Conservation (phyloP, 2,888 invertebrate species). For the Andrena chrysosceles region DNA sequence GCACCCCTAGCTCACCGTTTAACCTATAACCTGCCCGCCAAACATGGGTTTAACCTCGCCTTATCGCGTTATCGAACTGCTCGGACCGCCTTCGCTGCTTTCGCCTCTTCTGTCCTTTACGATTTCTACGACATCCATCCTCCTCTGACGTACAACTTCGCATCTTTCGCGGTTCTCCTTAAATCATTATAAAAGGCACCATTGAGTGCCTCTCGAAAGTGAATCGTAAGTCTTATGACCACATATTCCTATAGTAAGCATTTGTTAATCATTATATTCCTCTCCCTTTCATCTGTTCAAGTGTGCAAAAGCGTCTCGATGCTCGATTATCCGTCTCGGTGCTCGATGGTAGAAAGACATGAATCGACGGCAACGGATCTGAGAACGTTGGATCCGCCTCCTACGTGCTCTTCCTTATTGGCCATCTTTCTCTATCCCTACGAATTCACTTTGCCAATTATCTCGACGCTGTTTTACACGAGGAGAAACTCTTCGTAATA, state of each 20-base stretch:
- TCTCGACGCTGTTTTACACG: constrained; percentile 73
- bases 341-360: constrained; percentile 60
- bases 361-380: constrained; percentile 63
- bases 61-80: constrained; percentile 84
- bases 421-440: constrained; percentile 72
- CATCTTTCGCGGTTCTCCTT: constrained; percentile 22
- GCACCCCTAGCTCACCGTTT: constrained; percentile 85
- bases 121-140: constrained; percentile 23
- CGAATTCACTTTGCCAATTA: constrained; percentile 78
- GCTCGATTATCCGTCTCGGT: constrained; percentile 40
- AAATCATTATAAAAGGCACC: neutral
- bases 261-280: too few species aligned
- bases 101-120: constrained; percentile 21
- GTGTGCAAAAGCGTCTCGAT: neutral
- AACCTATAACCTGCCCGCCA: constrained; percentile 85
- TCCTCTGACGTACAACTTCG: neutral
- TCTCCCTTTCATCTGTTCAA: neutral
- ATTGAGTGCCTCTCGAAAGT: too few species aligned
- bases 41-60: constrained; percentile 85
- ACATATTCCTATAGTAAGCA: too few species aligned
- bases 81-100: constrained; percentile 66
- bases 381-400: constrained; percentile 74
- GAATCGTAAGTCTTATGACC: too few species aligned
- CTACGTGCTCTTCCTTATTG: constrained; percentile 79
- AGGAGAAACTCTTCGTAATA: constrained; percentile 5